Base-by-base conservation (phyloP, 2,797 vertebrate species). In the Periparus ater region DNA sequence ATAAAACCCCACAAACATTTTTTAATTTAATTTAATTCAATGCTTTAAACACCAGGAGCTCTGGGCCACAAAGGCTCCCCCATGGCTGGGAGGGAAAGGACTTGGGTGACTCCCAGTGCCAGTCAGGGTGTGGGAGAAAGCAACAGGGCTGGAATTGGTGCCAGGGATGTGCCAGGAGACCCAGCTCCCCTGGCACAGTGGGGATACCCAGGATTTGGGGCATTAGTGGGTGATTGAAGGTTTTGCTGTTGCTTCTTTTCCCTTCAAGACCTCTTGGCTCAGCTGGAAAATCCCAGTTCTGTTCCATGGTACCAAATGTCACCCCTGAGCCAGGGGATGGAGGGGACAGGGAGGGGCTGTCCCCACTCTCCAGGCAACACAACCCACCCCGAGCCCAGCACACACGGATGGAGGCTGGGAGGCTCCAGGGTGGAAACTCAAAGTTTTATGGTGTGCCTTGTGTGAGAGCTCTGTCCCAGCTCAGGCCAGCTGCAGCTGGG, bases 171-270 rank as follows among this genome's bases (percentile, higher is more conserved):
- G n/a, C 50, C 9, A 4, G 76, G 48, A 67, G 53, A 13, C 18
- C 22, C 2, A 0, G 36, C 29, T 57, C n/a, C 44, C 12, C 62
- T 10, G 44, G 53, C 27, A 15, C 32, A 0, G 0, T 4, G 29
- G 57, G 45, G 10, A 7, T 6, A 15, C 5, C 65, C 8, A 2
- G 76, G 45, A 40, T 73, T 29, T 63, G 48, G 3, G 1, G 54
- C n/a, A 38, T 22, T 15, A 44, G 53, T 5, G 7, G 67, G 13
- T 36, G 18, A 14, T 8, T 57, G 26, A 22, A 42, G 58, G 12
- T 12, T 16, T 32, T 77, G 3, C 30, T 51, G 40, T 70, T 1
- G 1, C 38, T 71, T 12, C 40, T 50, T 74, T 48, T 45, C 32
- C 48, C 48, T 44, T 67, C 40, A 20, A 48, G 78, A 40, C 48